A percentile compares a stretch with the other conserved stretches of the same genome.
Evolutionary conservation across 1,140 invertebrate species (phyloP).

Genomic region (Cyrtorhinus lividipennis): DNA sequence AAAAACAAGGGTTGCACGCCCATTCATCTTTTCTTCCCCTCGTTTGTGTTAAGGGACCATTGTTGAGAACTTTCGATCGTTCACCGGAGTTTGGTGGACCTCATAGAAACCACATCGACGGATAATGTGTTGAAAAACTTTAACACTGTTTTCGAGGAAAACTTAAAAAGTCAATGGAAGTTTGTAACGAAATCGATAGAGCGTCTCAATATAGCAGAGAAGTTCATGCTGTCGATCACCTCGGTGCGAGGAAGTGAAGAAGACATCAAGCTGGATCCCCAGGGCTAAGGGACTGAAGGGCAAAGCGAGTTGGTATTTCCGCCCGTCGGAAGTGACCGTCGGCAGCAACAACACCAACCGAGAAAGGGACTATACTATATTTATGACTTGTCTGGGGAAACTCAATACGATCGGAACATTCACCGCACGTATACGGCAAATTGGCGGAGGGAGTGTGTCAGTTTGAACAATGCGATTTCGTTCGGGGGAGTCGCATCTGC

Average conservation of each 20-base stretch:
- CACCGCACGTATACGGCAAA: background rate
- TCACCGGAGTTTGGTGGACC: too few species aligned
- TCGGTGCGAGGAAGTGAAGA: background rate
- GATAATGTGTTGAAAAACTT: too few species aligned
- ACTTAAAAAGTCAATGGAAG: too few species aligned
- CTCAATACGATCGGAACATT: conserved; percentile 2
- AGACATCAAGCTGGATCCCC: background rate
- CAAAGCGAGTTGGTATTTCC: background rate
- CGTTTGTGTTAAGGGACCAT: too few species aligned
- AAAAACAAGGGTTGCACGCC: too few species aligned
- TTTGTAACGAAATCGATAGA: too few species aligned
- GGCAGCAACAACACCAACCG: background rate
- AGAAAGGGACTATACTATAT: background rate
- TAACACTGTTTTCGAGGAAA: too few species aligned
- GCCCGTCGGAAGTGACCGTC: conserved; percentile 2
- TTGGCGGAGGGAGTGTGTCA: background rate
- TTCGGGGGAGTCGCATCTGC: background rate
- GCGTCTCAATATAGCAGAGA: background rate
- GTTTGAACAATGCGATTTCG: background rate
- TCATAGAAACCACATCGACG: too few species aligned
- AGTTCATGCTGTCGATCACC: background rate
- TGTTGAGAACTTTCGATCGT: too few species aligned
- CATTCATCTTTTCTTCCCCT: too few species aligned
- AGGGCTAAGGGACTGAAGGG: background rate
- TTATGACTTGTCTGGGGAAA: conserved; percentile 5